phyloP scores from a whole-genome alignment of 2,113 vertebrate genomes.

The Alces alces region DNA sequence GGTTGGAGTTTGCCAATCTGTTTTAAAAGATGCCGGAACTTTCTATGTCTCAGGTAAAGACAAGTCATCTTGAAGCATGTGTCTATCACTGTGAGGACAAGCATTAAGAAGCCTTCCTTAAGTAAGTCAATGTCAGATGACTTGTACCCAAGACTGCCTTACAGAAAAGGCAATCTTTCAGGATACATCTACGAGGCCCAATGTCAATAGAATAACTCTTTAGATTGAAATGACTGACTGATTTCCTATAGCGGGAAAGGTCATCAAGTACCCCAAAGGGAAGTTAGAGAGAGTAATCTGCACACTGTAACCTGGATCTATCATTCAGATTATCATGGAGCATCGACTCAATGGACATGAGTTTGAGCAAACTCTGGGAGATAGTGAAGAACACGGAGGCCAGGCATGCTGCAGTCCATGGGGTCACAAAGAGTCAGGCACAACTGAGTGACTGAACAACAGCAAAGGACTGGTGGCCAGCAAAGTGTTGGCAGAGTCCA shows the following conservation, averaged over 20 bases:
- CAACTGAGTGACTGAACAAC: not conserved
- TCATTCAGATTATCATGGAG: not conserved
- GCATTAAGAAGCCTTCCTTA: not conserved
- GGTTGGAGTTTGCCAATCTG: not conserved
- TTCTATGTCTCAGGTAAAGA: not conserved
- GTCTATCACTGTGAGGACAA: not conserved
- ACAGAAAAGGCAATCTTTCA: not conserved
- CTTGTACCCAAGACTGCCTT: not conserved
- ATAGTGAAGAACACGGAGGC: not conserved
- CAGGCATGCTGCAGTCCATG: not conserved
- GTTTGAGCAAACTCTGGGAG: not conserved
- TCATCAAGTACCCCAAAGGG: not conserved
- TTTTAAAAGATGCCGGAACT: not conserved
- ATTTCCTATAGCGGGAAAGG: not conserved
- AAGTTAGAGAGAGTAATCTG: not conserved
- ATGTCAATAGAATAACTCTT: not conserved
- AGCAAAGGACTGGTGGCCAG: not conserved
- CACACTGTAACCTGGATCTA: not conserved
- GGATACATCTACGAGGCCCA: not conserved
- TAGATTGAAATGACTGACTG: not conserved
- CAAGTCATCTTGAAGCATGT: not conserved
- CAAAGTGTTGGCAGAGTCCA: not conserved
- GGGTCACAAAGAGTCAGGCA: not conserved
- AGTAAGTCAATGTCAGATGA: not conserved
- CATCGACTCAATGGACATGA: not conserved